Conservation (phyloP, 2,797 vertebrate species). For the Gallirallus australis region DNA sequence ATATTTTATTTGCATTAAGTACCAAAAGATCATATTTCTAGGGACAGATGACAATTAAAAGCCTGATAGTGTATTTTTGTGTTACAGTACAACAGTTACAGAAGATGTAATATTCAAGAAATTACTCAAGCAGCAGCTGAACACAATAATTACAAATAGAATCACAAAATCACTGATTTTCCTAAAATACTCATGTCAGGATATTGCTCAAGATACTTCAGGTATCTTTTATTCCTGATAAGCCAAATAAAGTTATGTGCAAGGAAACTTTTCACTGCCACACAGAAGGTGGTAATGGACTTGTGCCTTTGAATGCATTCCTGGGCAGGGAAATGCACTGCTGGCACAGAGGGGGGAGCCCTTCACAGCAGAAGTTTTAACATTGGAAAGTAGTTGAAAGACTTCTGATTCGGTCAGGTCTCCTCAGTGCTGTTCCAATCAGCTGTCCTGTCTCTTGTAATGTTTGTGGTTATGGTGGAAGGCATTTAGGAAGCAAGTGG, state of each 20-base stretch:
- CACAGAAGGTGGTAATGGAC: not conserved
- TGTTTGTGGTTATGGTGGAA: not conserved
- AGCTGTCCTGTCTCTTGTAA: not conserved
- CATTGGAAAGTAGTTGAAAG: not conserved
- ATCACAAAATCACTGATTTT: not conserved
- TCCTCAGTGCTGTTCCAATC: not conserved
- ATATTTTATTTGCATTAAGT: not conserved
- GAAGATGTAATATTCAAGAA: not conserved
- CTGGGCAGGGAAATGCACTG: not conserved
- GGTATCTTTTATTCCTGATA: not conserved
- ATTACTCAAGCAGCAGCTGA: not conserved
- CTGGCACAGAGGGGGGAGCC: not conserved
- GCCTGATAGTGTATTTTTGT: not conserved
- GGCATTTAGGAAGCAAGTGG: not conserved
- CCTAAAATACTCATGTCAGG: not conserved
- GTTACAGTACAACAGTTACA: not conserved
- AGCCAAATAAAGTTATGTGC: not conserved
- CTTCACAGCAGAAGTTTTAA: not conserved
- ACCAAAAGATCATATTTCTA: not conserved
- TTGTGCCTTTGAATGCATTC: not conserved
- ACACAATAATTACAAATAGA: not conserved
- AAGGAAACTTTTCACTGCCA: not conserved
- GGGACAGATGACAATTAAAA: not conserved
- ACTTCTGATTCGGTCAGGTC: not conserved
- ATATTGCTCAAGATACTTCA: not conserved